Percentiles rank a stretch among this genome's conserved stretches.
phyloP scores from a whole-genome alignment of 2,797 vertebrate genomes.

The Melanotaenia boesemani region DNA sequence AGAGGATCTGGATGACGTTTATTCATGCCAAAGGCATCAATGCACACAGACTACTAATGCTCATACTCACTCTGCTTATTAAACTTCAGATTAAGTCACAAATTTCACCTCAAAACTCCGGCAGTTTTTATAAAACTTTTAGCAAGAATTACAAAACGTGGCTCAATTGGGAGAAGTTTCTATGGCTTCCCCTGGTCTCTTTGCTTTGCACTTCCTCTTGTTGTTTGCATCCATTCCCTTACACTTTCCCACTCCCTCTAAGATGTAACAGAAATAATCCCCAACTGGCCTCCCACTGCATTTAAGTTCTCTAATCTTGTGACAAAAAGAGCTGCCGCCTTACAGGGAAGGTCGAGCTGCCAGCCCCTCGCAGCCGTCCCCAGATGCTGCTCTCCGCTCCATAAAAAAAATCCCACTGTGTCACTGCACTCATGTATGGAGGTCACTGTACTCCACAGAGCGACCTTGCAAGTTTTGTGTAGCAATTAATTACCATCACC shows the following conservation, averaged over 20 bases:
- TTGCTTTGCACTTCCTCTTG: background rate
- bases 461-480: slow-evolving; percentile 52
- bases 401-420: slow-evolving; percentile 41
- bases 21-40: no score
- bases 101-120: no score
- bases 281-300: slow-evolving; percentile 25
- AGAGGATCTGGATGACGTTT: no score
- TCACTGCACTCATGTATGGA: slow-evolving; percentile 65
- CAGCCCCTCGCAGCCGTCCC: slow-evolving; percentile 15
- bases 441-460: slow-evolving; percentile 53
- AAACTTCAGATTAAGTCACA: no score
- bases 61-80: no score
- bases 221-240: background rate
- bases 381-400: background rate
- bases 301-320: slow-evolving; percentile 52
- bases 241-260: background rate
- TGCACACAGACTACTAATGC: no score
- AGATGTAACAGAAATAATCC: slow-evolving; percentile 22
- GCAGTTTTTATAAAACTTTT: no score
- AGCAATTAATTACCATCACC: slow-evolving; percentile 69
- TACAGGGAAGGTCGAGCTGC: slow-evolving; percentile 57
- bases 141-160: no score
- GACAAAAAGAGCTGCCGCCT: slow-evolving; percentile 47
- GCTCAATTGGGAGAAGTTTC: background rate
- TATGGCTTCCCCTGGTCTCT: background rate